Conservation (phyloP, 2,888 invertebrate genomes). For the Junonia oenone region DNA sequence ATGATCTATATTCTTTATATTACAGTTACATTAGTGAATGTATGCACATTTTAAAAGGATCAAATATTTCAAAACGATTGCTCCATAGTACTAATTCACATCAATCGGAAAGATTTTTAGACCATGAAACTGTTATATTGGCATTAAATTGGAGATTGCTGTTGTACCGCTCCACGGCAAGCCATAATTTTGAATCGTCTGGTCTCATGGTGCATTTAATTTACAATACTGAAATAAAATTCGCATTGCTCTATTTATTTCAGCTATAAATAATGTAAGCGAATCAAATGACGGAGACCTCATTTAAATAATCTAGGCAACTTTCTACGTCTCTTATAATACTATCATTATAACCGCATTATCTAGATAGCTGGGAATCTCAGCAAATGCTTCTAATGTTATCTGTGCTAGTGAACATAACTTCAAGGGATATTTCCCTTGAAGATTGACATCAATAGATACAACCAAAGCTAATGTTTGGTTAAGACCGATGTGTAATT, state of each 20-base stretch:
- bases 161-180: constrained; percentile 13
- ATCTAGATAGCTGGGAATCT: constrained; percentile 51
- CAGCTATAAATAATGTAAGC: constrained; percentile 19
- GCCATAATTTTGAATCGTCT: constrained; percentile 24
- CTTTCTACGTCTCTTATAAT: constrained; percentile 50
- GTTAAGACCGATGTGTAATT: not conserved
- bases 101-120: constrained; percentile 38
- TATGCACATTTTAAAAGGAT: not conserved
- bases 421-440: constrained; percentile 1
- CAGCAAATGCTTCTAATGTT: constrained; percentile 42
- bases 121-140: constrained; percentile 49
- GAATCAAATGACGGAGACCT: constrained; percentile 39
- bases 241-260: constrained; percentile 25
- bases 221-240: constrained; percentile 22
- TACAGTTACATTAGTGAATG: no score
- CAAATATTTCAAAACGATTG: constrained; percentile 1
- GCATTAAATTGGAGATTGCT: constrained; percentile 45
- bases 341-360: constrained; percentile 70
- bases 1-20: no score
- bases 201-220: constrained; percentile 15
- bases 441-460: not conserved
- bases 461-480: not conserved
- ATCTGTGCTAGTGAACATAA: constrained; percentile 26
- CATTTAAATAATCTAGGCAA: constrained; percentile 51
- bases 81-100: constrained; percentile 16